Percentiles rank a stretch among this genome's conserved stretches.
phyloP scores from a whole-genome alignment of 2,797 vertebrate species.

The Thamnophis elegans region DNA sequence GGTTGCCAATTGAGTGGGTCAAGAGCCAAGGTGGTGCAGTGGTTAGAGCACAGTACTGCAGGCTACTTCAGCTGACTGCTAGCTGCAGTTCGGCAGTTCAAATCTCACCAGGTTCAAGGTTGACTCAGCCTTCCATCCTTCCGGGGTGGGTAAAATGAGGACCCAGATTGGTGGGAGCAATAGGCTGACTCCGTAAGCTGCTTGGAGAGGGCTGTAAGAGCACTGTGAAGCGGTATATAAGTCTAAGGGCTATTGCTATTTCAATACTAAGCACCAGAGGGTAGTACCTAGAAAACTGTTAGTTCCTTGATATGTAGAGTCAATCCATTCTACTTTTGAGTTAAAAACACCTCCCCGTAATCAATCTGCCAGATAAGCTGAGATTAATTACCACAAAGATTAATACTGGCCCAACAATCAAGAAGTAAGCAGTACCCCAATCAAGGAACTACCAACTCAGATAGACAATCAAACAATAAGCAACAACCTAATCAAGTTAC shows the following conservation, averaged over 20 bases:
- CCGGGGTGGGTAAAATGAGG: too few species aligned
- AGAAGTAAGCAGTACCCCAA: background rate
- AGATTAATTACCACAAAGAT: background rate
- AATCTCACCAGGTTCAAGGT: too few species aligned
- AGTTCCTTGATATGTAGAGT: background rate
- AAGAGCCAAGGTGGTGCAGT: too few species aligned
- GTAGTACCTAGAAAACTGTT: background rate
- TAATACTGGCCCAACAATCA: background rate
- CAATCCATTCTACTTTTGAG: too few species aligned
- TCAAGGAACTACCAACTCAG: background rate
- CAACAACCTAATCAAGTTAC: background rate
- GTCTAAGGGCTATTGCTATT: background rate
- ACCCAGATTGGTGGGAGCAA: too few species aligned
- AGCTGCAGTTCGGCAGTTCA: too few species aligned
- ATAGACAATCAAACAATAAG: background rate
- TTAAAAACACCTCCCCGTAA: background rate
- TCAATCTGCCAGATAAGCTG: background rate
- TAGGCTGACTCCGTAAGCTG: too few species aligned
- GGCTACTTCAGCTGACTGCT: too few species aligned
- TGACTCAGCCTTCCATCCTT: too few species aligned
- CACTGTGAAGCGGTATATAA: too few species aligned
- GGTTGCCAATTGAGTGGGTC: background rate
- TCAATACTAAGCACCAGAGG: background rate
- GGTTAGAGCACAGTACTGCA: too few species aligned
- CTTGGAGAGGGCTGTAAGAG: too few species aligned